Evolutionary conservation across 1,140 invertebrate genomes (phyloP).

Genomic region (Lepidostoma basale): DNA sequence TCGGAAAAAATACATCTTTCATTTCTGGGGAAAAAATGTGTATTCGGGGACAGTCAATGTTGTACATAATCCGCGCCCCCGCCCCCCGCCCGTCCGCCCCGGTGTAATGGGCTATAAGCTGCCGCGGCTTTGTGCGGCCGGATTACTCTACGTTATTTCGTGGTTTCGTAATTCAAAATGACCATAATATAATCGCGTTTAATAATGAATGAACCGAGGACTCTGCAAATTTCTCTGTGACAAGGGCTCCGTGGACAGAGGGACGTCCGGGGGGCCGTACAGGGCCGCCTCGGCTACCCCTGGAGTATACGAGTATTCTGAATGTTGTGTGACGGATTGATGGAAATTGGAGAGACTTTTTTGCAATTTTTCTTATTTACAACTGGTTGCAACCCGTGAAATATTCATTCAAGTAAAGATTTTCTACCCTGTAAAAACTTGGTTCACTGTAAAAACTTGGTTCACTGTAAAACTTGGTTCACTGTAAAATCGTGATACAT

Average conservation of each 20-base stretch:
- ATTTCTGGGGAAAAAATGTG: neutral
- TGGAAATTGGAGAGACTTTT: too few species aligned
- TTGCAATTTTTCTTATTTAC: too few species aligned
- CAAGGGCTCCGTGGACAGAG: too few species aligned
- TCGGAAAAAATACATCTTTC: neutral
- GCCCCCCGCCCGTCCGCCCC: neutral
- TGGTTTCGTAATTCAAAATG: neutral
- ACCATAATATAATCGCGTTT: slow-evolving; percentile 5
- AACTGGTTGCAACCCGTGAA: too few species aligned
- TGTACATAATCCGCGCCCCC: neutral
- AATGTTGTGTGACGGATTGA: too few species aligned
- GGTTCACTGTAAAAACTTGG: too few species aligned
- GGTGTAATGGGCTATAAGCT: slow-evolving; percentile 1
- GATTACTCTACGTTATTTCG: slow-evolving; percentile 1
- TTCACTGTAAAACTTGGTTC: too few species aligned
- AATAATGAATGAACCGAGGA: slow-evolving; percentile 1
- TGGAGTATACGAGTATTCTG: neutral
- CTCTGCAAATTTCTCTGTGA: neutral
- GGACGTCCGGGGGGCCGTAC: too few species aligned
- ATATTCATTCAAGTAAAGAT: too few species aligned
- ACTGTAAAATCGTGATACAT: too few species aligned
- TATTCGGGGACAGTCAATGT: neutral
- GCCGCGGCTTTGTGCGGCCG: neutral
- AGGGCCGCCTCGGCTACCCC: too few species aligned
- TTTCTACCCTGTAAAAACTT: too few species aligned